A percentile compares a stretch with the other conserved stretches of the same genome.
phyloP scores from a whole-genome alignment of 2,888 invertebrate genomes.

The Lathronympha strigana region DNA sequence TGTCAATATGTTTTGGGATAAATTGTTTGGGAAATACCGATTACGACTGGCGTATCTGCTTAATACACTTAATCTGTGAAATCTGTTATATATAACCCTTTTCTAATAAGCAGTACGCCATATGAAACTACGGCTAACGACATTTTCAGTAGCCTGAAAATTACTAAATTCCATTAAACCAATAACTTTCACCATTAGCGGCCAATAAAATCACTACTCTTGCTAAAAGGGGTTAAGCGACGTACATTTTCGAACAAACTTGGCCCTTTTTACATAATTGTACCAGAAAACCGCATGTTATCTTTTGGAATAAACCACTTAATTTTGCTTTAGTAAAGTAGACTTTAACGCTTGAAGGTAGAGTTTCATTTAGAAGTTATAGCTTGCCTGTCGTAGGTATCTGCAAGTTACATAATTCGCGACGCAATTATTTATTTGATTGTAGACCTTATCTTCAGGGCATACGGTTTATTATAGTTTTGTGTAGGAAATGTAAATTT shows the following conservation, averaged over 20 bases:
- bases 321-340: not conserved
- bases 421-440: not conserved
- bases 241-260: not conserved
- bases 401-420: not conserved
- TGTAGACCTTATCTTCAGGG: not conserved
- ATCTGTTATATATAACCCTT: not conserved
- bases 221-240: conserved; percentile 4
- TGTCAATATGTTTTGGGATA: not conserved
- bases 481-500: not conserved
- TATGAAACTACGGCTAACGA: conserved; percentile 23
- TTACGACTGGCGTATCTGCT: not conserved
- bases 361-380: not conserved
- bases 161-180: conserved; percentile 37
- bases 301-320: not conserved
- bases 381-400: not conserved
- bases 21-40: no score
- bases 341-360: not conserved
- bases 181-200: conserved; percentile 38
- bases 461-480: not conserved
- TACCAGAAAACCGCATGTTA: not conserved
- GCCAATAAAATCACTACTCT: not conserved
- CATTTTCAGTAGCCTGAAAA: conserved; percentile 32
- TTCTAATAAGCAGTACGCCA: not conserved
- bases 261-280: not conserved
- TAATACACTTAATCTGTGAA: not conserved